phyloP scores from a whole-genome alignment of 2,113 vertebrate species.

The Hiodon tergisus region DNA sequence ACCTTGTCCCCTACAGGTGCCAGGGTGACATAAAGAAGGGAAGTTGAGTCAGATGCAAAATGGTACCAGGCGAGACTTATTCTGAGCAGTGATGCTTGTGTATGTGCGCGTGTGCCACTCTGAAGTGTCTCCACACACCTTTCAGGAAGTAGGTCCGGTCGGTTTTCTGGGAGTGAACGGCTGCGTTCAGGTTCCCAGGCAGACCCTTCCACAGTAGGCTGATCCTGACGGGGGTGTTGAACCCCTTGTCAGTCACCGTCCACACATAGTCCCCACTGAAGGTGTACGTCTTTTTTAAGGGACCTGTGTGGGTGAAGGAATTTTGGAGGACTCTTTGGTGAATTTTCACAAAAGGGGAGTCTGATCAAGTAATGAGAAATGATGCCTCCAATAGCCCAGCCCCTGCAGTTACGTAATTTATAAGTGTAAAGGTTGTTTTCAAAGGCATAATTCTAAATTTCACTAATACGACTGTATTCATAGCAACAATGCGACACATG shows the following conservation, averaged over 20 bases:
- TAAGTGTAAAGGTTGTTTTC: too few species aligned
- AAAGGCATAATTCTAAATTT: too few species aligned
- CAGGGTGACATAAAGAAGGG: not conserved
- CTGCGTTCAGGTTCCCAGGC: constrained; percentile 68
- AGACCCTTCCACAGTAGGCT: constrained; percentile 71
- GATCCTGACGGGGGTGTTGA: constrained; percentile 54
- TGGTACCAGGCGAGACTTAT: too few species aligned
- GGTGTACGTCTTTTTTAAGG: constrained; percentile 64
- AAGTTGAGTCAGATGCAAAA: not conserved
- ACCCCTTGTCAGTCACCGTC: constrained; percentile 64
- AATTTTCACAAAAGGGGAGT: too few species aligned
- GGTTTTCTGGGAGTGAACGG: constrained; percentile 72
- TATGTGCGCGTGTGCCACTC: not conserved
- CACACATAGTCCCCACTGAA: constrained; percentile 76
- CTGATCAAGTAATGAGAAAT: not conserved
- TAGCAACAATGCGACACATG: too few species aligned
- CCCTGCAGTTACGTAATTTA: too few species aligned
- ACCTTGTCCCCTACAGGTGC: constrained; percentile 61
- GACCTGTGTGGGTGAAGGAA: constrained; percentile 49
- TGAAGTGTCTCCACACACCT: constrained; percentile 47
- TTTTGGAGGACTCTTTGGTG: not conserved
- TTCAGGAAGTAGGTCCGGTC: constrained; percentile 74
- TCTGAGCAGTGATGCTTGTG: too few species aligned
- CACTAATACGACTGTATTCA: too few species aligned
- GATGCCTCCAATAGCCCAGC: too few species aligned